Evolutionary conservation across 2,113 vertebrate genomes (phyloP).

Genomic region (Notothenia coriiceps): DNA sequence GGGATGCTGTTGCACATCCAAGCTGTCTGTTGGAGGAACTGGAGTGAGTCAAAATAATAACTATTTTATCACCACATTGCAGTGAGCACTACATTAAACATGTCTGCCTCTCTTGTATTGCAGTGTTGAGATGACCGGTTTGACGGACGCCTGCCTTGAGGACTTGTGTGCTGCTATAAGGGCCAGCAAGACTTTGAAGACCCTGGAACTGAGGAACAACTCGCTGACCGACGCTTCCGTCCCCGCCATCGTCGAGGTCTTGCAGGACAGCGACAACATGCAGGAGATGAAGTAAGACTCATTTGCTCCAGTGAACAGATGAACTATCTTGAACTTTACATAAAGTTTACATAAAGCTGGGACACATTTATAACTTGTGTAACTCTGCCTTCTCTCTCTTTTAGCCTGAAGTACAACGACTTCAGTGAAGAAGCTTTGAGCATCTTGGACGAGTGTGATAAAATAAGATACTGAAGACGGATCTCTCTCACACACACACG

Average conservation of each 20-base stretch:
- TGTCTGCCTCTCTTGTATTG: not conserved
- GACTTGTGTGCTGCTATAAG: conserved; percentile 75
- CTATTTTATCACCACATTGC: not conserved
- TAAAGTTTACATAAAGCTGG: not conserved
- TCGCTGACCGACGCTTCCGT: conserved; percentile 68
- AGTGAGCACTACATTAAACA: not conserved
- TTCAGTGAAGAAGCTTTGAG: conserved; percentile 78
- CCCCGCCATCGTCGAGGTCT: conserved; percentile 67
- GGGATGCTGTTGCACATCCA: conserved; percentile 73
- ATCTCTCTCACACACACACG: too few relatives aligned
- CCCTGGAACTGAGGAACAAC: conserved; percentile 80
- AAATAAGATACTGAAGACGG: conserved; percentile 68
- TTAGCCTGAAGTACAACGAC: conserved; percentile 80
- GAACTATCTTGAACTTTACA: not conserved
- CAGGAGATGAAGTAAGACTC: conserved; percentile 70
- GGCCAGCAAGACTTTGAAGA: conserved; percentile 66
- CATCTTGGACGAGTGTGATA: conserved; percentile 64
- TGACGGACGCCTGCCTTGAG: conserved; percentile 74
- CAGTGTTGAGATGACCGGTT: conserved; percentile 73
- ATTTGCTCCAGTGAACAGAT: not conserved
- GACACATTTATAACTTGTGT: not conserved
- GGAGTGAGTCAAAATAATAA: conserved; percentile 65
- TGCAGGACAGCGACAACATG: conserved; percentile 67
- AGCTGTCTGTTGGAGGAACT: conserved; percentile 76
- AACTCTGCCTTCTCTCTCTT: conserved; percentile 30